These are phyloP conservation scores for Papilio polyxenes DNA, from an alignment of 1,140 invertebrate genomes.

Conservation along the genomic window DNA sequence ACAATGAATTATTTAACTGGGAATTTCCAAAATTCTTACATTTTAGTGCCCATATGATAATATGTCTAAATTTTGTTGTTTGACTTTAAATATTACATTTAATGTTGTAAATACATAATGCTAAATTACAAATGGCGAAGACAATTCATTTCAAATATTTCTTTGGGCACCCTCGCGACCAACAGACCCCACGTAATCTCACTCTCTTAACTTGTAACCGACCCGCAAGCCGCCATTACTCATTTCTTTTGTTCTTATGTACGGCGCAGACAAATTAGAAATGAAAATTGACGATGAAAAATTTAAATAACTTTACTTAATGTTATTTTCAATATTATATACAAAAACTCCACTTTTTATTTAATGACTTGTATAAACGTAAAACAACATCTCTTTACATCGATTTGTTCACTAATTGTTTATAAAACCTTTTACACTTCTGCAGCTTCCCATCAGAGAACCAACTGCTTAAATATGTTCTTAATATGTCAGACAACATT, in stretches of 20 bases:
- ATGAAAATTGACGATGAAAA: neutral
- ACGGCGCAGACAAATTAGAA: conserved; percentile 2
- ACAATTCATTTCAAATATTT: conserved; percentile 13
- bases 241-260: conserved; percentile 25
- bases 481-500: conserved; percentile 19
- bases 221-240: neutral
- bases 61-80: neutral
- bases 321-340: neutral
- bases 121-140: neutral
- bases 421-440: neutral
- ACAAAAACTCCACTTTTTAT: too few relatives aligned
- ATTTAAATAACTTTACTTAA: neutral
- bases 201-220: conserved; percentile 9
- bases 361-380: too few relatives aligned
- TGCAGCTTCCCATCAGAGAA: neutral
- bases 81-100: neutral
- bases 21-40: too few relatives aligned
- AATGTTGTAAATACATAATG: neutral
- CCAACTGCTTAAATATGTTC: neutral
- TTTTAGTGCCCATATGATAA: too few relatives aligned
- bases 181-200: neutral
- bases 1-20: too few relatives aligned
- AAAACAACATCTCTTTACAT: too few relatives aligned
- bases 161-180: neutral
- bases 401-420: neutral